Evolutionary conservation across 1,140 invertebrate species (phyloP).

Genomic region (Drosophila pseudoobscura): DNA sequence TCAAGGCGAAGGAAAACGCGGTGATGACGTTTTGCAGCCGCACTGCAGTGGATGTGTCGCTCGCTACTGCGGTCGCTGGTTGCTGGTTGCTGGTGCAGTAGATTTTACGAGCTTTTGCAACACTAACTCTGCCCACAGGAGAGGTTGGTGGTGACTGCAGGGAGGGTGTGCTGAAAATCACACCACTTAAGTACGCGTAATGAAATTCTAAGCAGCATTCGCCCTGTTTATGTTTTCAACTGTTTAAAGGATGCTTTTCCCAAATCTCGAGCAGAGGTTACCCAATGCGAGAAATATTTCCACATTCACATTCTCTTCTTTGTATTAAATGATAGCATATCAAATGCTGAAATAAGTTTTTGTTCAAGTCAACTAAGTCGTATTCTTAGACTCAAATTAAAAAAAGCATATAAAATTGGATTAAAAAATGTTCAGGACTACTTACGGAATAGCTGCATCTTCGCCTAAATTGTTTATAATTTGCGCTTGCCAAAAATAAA

Average conservation of each 20-base stretch:
- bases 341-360: too few relatives aligned
- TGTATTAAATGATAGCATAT: too few relatives aligned
- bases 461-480: too few relatives aligned
- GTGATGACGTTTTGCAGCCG: constrained; percentile 71
- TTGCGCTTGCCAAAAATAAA: too few relatives aligned
- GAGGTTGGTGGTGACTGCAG: not conserved
- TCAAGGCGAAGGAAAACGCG: constrained; percentile 32
- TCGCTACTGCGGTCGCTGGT: constrained; percentile 26
- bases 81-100: constrained; percentile 12
- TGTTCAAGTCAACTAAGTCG: too few relatives aligned
- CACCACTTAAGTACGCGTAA: constrained; percentile 54
- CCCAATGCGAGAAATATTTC: not conserved
- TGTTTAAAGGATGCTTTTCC: constrained; percentile 32
- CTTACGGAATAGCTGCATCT: too few relatives aligned
- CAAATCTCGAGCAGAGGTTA: constrained; percentile 23
- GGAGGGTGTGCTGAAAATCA: constrained; percentile 32
- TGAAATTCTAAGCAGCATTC: constrained; percentile 58
- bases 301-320: too few relatives aligned
- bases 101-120: constrained; percentile 63
- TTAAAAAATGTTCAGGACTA: too few relatives aligned
- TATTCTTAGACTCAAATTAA: too few relatives aligned
- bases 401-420: too few relatives aligned
- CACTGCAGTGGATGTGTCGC: constrained; percentile 67
- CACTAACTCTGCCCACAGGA: constrained; percentile 4
- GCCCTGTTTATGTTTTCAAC: constrained; percentile 48